Evolutionary conservation across 2,797 vertebrate species (phyloP).

Genomic region (Myioborus miniatus): DNA sequence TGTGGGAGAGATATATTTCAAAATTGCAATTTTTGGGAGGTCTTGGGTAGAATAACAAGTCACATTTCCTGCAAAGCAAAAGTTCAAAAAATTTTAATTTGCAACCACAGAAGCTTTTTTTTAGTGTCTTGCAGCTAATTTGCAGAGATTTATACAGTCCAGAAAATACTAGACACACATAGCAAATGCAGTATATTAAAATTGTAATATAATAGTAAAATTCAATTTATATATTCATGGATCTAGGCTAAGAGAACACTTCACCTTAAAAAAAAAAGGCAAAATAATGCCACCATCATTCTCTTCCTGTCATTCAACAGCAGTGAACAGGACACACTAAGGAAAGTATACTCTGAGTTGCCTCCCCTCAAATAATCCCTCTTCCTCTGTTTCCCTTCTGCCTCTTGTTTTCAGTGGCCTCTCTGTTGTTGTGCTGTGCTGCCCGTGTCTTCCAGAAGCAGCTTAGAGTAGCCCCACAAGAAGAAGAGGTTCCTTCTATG

Average conservation of each 20-base stretch:
- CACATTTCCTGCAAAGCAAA: conserved; percentile 46
- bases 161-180: neutral
- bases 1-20: conserved; percentile 50
- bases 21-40: neutral
- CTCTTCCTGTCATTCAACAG: neutral
- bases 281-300: neutral
- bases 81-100: conserved; percentile 36
- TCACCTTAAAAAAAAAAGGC: neutral
- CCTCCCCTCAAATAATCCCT: neutral
- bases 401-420: neutral
- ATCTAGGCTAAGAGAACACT: neutral
- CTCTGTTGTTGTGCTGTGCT: neutral
- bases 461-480: neutral
- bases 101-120: conserved; percentile 27
- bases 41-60: conserved; percentile 17
- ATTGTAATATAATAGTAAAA: neutral
- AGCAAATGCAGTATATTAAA: neutral
- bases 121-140: neutral
- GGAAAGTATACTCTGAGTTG: neutral
- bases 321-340: neutral
- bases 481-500: neutral
- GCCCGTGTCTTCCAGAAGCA: neutral
- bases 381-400: neutral
- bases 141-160: neutral
- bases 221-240: neutral